These are phyloP conservation scores for Eurystomus gularis DNA, from an alignment of 2,113 vertebrate genomes.

Conservation along the genomic window DNA sequence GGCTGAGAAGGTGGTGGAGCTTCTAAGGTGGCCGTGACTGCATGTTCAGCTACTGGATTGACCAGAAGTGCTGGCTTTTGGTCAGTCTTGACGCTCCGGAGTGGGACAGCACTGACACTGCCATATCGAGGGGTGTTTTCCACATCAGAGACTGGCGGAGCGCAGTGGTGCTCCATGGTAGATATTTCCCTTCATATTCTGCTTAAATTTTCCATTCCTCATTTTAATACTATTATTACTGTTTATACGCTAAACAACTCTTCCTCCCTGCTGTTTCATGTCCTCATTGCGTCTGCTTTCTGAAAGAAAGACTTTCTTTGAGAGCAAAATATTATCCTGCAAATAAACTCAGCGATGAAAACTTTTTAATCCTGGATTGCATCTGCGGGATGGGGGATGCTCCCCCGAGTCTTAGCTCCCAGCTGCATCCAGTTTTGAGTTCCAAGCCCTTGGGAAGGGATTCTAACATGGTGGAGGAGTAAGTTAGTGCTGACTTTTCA, in stretches of 20 bases:
- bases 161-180: background rate
- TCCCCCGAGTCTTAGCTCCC: background rate
- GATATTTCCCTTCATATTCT: background rate
- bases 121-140: background rate
- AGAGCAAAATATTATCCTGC: background rate
- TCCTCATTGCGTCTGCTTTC: slow-evolving; percentile 18
- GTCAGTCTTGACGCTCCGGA: background rate
- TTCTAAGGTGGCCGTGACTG: background rate
- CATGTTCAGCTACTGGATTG: fast-evolving
- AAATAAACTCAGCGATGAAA: background rate
- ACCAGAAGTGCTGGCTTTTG: background rate
- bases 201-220: background rate
- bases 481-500: background rate
- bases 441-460: background rate
- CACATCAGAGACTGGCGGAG: background rate
- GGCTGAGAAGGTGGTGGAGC: background rate
- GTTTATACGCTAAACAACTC: background rate
- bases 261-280: slow-evolving; percentile 39
- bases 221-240: slow-evolving; percentile 26
- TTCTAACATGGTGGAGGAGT: fast-evolving
- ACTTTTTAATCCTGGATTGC: background rate
- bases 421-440: fast-evolving
- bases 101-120: background rate
- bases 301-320: background rate
- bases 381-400: background rate